phyloP scores from a whole-genome alignment of 2,888 invertebrate genomes.

The Agrotis ipsilon region DNA sequence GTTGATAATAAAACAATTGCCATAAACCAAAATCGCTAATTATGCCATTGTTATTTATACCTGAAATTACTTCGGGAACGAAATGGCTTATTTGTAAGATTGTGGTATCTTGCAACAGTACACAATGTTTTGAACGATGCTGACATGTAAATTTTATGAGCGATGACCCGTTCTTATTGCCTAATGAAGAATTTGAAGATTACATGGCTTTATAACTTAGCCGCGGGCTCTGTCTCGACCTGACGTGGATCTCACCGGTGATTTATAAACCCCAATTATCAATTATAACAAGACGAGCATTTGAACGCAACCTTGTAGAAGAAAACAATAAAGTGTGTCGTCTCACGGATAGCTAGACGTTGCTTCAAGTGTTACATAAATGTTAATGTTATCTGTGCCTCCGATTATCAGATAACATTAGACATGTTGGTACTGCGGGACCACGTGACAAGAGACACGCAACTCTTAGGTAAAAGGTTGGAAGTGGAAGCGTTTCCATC shows the following conservation, averaged over 20 bases:
- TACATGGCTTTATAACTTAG: constrained; percentile 51
- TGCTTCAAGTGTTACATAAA: constrained; percentile 54
- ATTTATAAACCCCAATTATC: constrained; percentile 63
- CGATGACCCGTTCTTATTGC: constrained; percentile 57
- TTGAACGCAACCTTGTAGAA: constrained; percentile 42
- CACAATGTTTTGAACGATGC: constrained; percentile 44
- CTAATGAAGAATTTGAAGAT: constrained; percentile 60
- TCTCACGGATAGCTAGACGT: constrained; percentile 42
- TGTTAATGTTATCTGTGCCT: constrained; percentile 27
- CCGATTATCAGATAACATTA: constrained; percentile 52
- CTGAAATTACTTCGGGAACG: constrained; percentile 26
- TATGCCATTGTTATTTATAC: not conserved
- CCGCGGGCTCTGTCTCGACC: constrained; percentile 51
- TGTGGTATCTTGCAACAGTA: constrained; percentile 47
- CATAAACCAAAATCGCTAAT: constrained; percentile 10
- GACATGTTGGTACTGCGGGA: constrained; percentile 22
- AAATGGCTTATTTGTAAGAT: constrained; percentile 31
- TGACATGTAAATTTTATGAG: constrained; percentile 60
- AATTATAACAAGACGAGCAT: constrained; percentile 54
- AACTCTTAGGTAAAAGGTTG: constrained; percentile 36
- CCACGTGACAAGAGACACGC: constrained; percentile 47
- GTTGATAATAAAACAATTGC: constrained; percentile 21
- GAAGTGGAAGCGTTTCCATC: constrained; percentile 12
- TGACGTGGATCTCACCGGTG: constrained; percentile 47
- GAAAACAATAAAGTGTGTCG: constrained; percentile 55